Percentiles rank a stretch among this genome's conserved stretches.
Conservation (phyloP, 2,888 invertebrate species). For the Tolmerus cingulatus region DNA sequence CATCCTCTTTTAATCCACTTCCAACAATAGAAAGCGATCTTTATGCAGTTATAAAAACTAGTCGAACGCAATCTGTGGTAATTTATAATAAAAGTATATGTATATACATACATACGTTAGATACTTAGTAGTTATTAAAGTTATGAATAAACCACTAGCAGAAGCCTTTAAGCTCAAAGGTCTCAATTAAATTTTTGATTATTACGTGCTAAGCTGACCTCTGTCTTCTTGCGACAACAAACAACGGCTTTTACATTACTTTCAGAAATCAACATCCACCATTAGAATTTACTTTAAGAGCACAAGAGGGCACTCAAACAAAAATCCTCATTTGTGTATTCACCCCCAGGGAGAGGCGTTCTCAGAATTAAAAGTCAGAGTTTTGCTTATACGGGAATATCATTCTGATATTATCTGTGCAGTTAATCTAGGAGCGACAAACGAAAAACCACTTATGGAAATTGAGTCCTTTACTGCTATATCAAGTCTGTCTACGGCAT, state of each 20-base stretch:
- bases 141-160: too few relatives aligned
- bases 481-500: conserved; percentile 36
- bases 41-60: too few relatives aligned
- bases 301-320: background rate
- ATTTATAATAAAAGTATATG: too few relatives aligned
- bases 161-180: background rate
- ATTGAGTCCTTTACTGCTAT: conserved; percentile 35
- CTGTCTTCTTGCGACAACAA: background rate
- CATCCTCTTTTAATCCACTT: too few relatives aligned
- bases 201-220: background rate
- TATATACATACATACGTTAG: too few relatives aligned
- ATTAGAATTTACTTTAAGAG: background rate
- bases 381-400: background rate
- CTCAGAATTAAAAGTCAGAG: conserved; percentile 29
- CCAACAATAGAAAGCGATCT: too few relatives aligned
- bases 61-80: too few relatives aligned
- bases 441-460: conserved; percentile 42
- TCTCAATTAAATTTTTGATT: background rate
- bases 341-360: background rate
- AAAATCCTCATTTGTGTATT: conserved; percentile 11
- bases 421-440: conserved; percentile 33
- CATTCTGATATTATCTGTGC: conserved; percentile 28
- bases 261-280: background rate
- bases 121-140: too few relatives aligned
- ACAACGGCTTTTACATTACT: background rate